phyloP scores from a whole-genome alignment of 2,797 vertebrate genomes.

The Peromyscus aztecus region DNA sequence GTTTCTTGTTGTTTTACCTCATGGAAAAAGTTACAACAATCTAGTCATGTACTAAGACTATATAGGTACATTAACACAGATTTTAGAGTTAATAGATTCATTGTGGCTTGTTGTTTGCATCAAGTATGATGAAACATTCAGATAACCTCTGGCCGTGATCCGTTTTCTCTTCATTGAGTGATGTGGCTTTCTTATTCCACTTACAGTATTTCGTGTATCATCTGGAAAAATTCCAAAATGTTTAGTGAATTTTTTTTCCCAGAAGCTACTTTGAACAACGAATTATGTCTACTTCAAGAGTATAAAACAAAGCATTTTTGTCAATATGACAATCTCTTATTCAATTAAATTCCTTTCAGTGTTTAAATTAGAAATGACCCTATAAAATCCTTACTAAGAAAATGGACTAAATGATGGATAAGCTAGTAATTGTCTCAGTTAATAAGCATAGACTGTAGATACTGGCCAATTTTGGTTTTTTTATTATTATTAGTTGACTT shows the following conservation, averaged over 20 bases:
- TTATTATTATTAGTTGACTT: not conserved
- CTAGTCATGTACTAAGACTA: not conserved
- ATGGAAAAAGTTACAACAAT: constrained; percentile 14
- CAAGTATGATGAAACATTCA: not conserved
- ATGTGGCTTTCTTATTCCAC: not conserved
- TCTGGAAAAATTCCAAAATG: not conserved
- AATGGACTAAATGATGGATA: constrained; percentile 33
- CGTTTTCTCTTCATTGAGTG: not conserved
- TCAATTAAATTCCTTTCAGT: not conserved
- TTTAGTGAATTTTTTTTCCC: constrained; percentile 41
- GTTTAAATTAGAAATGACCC: constrained; percentile 32
- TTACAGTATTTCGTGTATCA: not conserved
- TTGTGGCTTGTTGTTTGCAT: not conserved
- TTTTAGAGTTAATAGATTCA: constrained; percentile 26
- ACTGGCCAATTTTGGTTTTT: not conserved
- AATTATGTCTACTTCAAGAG: not conserved
- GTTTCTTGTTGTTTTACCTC: not conserved
- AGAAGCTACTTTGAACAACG: not conserved
- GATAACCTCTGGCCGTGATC: not conserved
- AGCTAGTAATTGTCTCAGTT: constrained; percentile 24
- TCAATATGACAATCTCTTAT: not conserved
- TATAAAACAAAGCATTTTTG: not conserved
- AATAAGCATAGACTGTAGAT: not conserved
- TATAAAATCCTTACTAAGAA: constrained; percentile 9
- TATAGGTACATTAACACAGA: not conserved